These are phyloP conservation scores for Hoplostethus mediterraneus DNA, from an alignment of 2,797 vertebrate genomes.

Conservation along the genomic window DNA sequence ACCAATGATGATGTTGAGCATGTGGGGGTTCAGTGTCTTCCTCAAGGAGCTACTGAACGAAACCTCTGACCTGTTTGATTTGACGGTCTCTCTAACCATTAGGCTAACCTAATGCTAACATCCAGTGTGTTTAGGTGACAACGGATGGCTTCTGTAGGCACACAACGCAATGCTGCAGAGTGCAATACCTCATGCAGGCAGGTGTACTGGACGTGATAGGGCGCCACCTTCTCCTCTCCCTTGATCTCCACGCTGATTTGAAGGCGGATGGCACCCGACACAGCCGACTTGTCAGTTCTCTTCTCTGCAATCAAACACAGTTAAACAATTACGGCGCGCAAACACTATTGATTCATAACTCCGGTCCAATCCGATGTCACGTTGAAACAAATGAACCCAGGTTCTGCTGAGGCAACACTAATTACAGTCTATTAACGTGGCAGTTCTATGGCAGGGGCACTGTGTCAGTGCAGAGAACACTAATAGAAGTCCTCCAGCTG, in stretches of 20 bases:
- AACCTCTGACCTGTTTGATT: too few relatives aligned
- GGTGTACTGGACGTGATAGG: constrained; percentile 97
- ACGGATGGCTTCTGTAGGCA: too few relatives aligned
- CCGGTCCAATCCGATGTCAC: constrained; percentile 19
- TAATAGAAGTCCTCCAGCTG: constrained; percentile 68
- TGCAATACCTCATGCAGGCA: constrained; percentile 94
- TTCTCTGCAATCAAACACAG: constrained; percentile 87
- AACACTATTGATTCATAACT: constrained; percentile 53
- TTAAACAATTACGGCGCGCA: neutral
- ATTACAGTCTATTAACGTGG: constrained; percentile 64
- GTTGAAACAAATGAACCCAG: constrained; percentile 14
- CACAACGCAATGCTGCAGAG: neutral
- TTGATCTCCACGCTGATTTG: constrained; percentile 99
- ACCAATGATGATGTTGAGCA: neutral
- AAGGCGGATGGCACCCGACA: constrained; percentile 97
- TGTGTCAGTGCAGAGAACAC: constrained; percentile 37
- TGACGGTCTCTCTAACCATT: neutral
- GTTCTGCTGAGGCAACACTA: constrained; percentile 58
- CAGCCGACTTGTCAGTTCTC: constrained; percentile 97
- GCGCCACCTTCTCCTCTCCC: constrained; percentile 98
- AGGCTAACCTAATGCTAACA: neutral
- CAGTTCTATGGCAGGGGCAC: constrained; percentile 56
- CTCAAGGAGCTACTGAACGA: neutral
- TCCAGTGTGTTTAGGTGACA: neutral
- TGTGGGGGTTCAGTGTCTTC: neutral